Base-by-base conservation (phyloP, 2,113 vertebrate species). In the Paralichthys olivaceus region DNA sequence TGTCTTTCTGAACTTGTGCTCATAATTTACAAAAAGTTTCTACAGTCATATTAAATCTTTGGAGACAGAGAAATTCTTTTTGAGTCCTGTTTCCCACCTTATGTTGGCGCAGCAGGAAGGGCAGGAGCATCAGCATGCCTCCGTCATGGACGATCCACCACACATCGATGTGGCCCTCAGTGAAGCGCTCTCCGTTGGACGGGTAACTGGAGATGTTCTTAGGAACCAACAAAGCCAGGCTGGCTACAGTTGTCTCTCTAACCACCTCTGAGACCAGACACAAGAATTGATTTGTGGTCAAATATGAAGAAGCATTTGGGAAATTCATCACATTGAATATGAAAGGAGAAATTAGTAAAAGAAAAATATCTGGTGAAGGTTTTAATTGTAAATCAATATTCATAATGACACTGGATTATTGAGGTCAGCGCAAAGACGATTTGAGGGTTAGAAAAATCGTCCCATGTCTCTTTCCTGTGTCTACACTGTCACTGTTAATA, bases 111-210 rank as follows among this genome's bases (percentile, higher is more conserved):
- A 99, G 94, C 43, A 99, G 96, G 92, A 99, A 99, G 43, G 98
- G 98, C 82, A 99, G 93, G n/a, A 99, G 94, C 98, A 99, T 99
- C 55, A 99, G 92, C 98, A 99, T 98, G 65, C 98, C 98, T 0
- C 98, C 98, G 0, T 99, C 98, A 0, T 99, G 98, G 70, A 99
- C 98, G 0, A 99, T 95, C 98, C 98, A 99, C 98, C 98, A 99
- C 79, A 99, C 97, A 0, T 99, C 98, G 0, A 99, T 99, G 94
- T 97, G 95, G 45, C 97, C 96, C 79, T 99, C 98, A 0, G 97
- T 96, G 92, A 99, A 99, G 84, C 98, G 96, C 90, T 99, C 98
- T 0, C 96, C 96, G 60, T 98, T 99, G 81, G 96, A 96, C 0
- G 98, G 98, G 82, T 97, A 99, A 87, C 96, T 96, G 78, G 96